These are phyloP conservation scores for Matsumyia berberina DNA, from an alignment of 2,888 invertebrate genomes.

Conservation along the genomic window DNA sequence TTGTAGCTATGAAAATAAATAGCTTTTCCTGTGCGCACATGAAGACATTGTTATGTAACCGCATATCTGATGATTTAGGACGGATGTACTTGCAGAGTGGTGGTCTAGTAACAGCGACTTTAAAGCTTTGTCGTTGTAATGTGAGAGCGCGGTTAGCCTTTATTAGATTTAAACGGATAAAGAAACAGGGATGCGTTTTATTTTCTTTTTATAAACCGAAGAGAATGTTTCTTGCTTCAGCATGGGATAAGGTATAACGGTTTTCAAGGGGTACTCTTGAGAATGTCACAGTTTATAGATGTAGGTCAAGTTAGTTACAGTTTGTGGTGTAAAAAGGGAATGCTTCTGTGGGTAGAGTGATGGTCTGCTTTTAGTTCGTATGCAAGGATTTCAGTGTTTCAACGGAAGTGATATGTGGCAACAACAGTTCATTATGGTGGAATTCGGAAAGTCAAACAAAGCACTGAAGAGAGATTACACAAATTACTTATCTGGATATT, in stretches of 20 bases:
- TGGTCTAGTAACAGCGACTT: slow-evolving; percentile 35
- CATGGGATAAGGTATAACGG: background rate
- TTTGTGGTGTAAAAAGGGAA: background rate
- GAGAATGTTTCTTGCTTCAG: background rate
- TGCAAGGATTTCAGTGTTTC: too few relatives aligned
- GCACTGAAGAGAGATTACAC: too few relatives aligned
- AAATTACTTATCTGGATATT: too few relatives aligned
- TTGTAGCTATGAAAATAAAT: slow-evolving; percentile 39
- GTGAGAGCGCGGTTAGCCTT: background rate
- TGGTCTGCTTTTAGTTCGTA: too few relatives aligned
- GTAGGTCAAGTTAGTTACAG: slow-evolving; percentile 28
- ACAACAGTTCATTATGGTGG: too few relatives aligned
- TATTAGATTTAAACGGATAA: slow-evolving; percentile 11
- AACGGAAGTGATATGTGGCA: too few relatives aligned
- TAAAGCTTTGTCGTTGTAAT: background rate
- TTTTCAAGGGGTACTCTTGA: background rate
- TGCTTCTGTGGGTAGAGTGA: background rate
- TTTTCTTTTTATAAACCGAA: background rate
- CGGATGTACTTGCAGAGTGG: slow-evolving; percentile 29
- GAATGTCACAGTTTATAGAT: slow-evolving; percentile 32
- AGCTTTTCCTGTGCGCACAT: slow-evolving; percentile 18
- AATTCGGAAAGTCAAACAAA: too few relatives aligned
- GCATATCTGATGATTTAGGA: slow-evolving; percentile 51
- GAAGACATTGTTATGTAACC: slow-evolving; percentile 44
- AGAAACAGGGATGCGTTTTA: slow-evolving; percentile 5